Evolutionary conservation across 2,113 vertebrate genomes (phyloP).

Genomic region (Nothoprocta perdicaria): DNA sequence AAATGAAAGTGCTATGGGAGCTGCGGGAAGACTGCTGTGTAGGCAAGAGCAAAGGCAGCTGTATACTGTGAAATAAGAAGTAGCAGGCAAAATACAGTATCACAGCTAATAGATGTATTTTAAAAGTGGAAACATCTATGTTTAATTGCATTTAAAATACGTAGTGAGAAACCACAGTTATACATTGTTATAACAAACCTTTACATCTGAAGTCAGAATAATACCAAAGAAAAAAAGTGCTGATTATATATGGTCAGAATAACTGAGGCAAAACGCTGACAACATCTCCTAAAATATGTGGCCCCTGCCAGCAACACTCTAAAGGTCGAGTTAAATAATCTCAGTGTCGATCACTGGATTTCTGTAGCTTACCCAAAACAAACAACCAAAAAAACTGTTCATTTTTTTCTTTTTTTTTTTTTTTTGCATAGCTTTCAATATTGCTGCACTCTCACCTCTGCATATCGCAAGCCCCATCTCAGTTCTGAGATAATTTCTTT

Average conservation of each 20-base stretch:
- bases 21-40: neutral
- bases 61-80: slow-evolving; percentile 67
- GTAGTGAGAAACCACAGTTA: slow-evolving; percentile 76
- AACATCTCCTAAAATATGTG: slow-evolving; percentile 69
- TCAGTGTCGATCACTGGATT: slow-evolving; percentile 54
- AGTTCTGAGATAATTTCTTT: slow-evolving; percentile 59
- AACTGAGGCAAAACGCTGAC: slow-evolving; percentile 70
- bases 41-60: slow-evolving; percentile 48
- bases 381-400: slow-evolving; percentile 18
- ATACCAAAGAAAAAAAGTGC: slow-evolving; percentile 73
- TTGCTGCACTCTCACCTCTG: slow-evolving; percentile 70
- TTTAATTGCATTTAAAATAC: slow-evolving; percentile 80
- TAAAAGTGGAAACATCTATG: slow-evolving; percentile 76
- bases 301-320: slow-evolving; percentile 64
- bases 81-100: slow-evolving; percentile 72
- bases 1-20: neutral
- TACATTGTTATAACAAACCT: slow-evolving; percentile 77
- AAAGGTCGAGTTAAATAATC: slow-evolving; percentile 65
- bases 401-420: neutral
- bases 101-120: slow-evolving; percentile 74
- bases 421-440: slow-evolving; percentile 80
- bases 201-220: slow-evolving; percentile 77
- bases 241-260: slow-evolving; percentile 72
- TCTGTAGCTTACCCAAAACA: slow-evolving; percentile 50
- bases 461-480: slow-evolving; percentile 59